phyloP scores from a whole-genome alignment of 2,888 invertebrate genomes.

The Reticulitermes lucifugus region DNA sequence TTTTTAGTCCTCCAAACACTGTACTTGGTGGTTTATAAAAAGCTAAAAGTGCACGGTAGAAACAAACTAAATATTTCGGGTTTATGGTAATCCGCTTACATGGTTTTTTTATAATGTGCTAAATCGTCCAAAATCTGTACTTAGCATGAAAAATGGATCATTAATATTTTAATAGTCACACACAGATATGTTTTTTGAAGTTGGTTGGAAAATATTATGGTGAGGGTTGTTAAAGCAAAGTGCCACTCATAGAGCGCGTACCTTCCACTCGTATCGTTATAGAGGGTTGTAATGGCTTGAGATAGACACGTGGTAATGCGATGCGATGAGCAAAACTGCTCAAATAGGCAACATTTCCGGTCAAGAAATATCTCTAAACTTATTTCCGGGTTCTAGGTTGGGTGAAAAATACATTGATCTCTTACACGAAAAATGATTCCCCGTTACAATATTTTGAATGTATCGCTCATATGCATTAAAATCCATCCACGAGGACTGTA shows the following conservation, averaged over 20 bases:
- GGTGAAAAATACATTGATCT: too few relatives aligned
- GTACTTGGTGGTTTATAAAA: constrained; percentile 17
- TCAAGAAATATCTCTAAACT: not conserved
- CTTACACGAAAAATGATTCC: too few relatives aligned
- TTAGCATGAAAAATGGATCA: constrained; percentile 34
- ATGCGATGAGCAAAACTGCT: not conserved
- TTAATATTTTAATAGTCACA: constrained; percentile 37
- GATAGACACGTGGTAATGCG: constrained; percentile 19
- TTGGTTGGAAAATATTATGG: too few relatives aligned
- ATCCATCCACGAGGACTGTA: not conserved
- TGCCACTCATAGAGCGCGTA: not conserved
- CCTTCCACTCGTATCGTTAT: not conserved
- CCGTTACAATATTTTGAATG: too few relatives aligned
- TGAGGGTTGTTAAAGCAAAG: not conserved
- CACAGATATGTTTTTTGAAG: not conserved
- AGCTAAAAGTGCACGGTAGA: not conserved
- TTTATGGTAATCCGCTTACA: constrained; percentile 33
- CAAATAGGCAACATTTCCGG: not conserved
- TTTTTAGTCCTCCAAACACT: constrained; percentile 14
- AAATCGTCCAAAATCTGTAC: constrained; percentile 37
- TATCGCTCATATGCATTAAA: too few relatives aligned
- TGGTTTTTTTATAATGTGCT: constrained; percentile 8
- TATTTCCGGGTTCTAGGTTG: not conserved
- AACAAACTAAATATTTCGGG: constrained; percentile 32
- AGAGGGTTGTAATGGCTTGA: not conserved